A percentile compares a stretch with the other conserved stretches of the same genome.
Conservation (phyloP, 2,113 vertebrate genomes). For the Heliornis fulica region DNA sequence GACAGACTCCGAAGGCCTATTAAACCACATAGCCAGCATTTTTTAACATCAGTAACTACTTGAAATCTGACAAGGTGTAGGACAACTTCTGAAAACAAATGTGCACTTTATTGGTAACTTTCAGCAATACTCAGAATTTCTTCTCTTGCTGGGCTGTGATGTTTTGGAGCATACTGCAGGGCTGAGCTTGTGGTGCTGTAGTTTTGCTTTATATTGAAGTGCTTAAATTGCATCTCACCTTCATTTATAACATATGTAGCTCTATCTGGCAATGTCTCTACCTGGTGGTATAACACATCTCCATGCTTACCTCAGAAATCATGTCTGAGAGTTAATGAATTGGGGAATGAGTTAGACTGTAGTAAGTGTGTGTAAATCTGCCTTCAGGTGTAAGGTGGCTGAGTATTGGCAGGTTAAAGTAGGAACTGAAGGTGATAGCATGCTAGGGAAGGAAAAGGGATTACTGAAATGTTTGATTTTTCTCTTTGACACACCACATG, state of each 20-base stretch:
- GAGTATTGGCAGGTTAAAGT: not conserved
- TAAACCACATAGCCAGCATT: not conserved
- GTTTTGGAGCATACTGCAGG: not conserved
- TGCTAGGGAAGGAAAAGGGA: not conserved
- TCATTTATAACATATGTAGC: not conserved
- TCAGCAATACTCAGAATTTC: not conserved
- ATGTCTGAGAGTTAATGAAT: not conserved
- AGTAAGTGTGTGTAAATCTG: not conserved
- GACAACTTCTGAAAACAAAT: not conserved
- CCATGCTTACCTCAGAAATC: not conserved
- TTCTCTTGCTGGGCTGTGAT: not conserved
- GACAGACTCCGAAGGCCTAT: not conserved
- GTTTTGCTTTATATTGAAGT: not conserved
- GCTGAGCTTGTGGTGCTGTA: not conserved
- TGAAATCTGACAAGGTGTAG: not conserved
- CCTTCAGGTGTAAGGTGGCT: not conserved
- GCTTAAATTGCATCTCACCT: not conserved
- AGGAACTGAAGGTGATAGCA: not conserved
- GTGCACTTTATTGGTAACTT: not conserved
- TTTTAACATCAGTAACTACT: not conserved
- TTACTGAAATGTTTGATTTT: not conserved
- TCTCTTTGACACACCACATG: not conserved
- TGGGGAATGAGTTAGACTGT: not conserved
- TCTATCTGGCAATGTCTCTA: not conserved
- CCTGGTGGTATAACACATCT: not conserved